A percentile compares a stretch with the other conserved stretches of the same genome.
Evolutionary conservation across 2,888 invertebrate genomes (phyloP).

Genomic region (Gari tellinella): DNA sequence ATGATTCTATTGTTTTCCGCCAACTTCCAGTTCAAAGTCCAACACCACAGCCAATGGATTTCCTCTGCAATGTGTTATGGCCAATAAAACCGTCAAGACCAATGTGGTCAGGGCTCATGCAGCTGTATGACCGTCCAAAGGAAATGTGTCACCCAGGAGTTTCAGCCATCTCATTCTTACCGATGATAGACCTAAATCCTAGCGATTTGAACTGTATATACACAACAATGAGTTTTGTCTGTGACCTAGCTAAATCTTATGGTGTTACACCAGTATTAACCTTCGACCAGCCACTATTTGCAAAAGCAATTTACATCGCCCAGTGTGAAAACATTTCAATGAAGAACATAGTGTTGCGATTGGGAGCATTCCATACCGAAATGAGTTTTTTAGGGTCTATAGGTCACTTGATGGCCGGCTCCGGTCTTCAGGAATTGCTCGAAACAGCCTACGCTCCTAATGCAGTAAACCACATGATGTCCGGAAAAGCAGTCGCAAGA

Average conservation of each 20-base stretch:
- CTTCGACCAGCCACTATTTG: slow-evolving; percentile 64
- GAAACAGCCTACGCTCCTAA: slow-evolving; percentile 33
- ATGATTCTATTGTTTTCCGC: not conserved
- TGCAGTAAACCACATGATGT: slow-evolving; percentile 60
- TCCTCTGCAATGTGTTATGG: slow-evolving; percentile 5
- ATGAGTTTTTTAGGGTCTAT: slow-evolving; percentile 66
- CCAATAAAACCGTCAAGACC: not conserved
- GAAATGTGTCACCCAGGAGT: not conserved
- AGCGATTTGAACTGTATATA: slow-evolving; percentile 32
- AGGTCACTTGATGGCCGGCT: slow-evolving; percentile 31
- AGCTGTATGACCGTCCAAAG: not conserved
- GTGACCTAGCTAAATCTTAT: slow-evolving; percentile 12
- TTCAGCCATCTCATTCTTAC: not conserved
- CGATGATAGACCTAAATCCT: not conserved
- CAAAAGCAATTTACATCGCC: slow-evolving; percentile 36
- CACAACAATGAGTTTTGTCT: slow-evolving; percentile 48
- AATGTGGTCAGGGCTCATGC: slow-evolving; percentile 13
- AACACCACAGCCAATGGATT: not conserved
- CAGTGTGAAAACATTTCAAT: not conserved
- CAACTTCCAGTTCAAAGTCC: not conserved
- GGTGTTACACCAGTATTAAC: slow-evolving; percentile 47
- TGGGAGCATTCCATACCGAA: slow-evolving; percentile 46
- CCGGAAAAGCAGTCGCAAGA: slow-evolving; percentile 60
- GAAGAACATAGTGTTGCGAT: slow-evolving; percentile 18
- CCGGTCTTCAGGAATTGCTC: slow-evolving; percentile 35